A percentile compares a stretch with the other conserved stretches of the same genome.
Conservation (phyloP, 2,113 vertebrate genomes). For the Thalassoma bifasciatum region DNA sequence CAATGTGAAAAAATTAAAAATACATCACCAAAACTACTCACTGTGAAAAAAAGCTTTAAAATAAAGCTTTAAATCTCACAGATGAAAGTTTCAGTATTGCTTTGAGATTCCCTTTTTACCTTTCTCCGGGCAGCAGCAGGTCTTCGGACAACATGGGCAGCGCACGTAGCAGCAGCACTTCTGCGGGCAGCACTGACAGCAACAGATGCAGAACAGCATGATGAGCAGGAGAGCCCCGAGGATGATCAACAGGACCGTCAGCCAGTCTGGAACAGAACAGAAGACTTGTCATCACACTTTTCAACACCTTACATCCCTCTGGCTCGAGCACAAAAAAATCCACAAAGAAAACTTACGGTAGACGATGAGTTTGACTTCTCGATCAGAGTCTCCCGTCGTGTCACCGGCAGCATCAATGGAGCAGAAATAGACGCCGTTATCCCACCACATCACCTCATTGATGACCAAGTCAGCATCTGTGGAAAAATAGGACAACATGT, state of each 20-base stretch:
- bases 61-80: rapidly evolving
- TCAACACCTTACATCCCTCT: not conserved
- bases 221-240: constrained; percentile 88
- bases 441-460: constrained; percentile 98
- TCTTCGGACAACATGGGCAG: constrained; percentile 93
- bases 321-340: rapidly evolving
- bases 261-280: constrained; percentile 87
- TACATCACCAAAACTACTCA: too few species aligned
- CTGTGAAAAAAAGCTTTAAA: too few species aligned
- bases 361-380: constrained; percentile 92
- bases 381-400: constrained; percentile 89
- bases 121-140: constrained; percentile 96
- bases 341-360: constrained; percentile 85
- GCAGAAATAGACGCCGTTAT: constrained; percentile 94
- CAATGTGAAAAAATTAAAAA: too few species aligned
- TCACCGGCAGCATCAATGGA: constrained; percentile 91
- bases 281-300: not conserved
- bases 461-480: constrained; percentile 94
- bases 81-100: not conserved
- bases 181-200: constrained; percentile 98
- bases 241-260: constrained; percentile 92
- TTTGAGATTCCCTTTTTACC: constrained; percentile 77
- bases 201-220: constrained; percentile 89
- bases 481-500: not conserved
- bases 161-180: constrained; percentile 95